These are phyloP conservation scores for Itoplectis maculator DNA, from an alignment of 2,888 invertebrate genomes.

Conservation along the genomic window DNA sequence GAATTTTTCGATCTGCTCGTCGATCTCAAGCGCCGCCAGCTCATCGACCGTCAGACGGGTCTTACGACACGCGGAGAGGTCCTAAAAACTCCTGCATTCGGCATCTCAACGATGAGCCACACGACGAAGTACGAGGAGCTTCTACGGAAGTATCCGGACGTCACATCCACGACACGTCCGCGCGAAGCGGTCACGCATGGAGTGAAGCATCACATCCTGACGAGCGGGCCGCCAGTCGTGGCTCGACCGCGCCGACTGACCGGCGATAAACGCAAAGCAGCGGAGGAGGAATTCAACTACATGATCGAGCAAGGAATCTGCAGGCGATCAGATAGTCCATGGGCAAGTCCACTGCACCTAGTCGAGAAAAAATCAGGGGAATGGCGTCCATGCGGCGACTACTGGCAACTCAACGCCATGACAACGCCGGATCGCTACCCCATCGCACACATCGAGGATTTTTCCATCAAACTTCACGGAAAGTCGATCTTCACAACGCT, in stretches of 20 bases:
- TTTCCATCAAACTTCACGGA: slow-evolving; percentile 67
- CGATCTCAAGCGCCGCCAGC: slow-evolving; percentile 44
- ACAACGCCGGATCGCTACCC: slow-evolving; percentile 77
- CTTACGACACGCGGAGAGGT: slow-evolving; percentile 21
- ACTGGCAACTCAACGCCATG: slow-evolving; percentile 71
- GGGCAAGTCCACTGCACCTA: slow-evolving; percentile 81
- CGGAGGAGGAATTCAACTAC: slow-evolving; percentile 76
- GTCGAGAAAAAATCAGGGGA: slow-evolving; percentile 74
- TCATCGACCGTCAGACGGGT: slow-evolving; percentile 31
- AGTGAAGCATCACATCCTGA: slow-evolving; percentile 75
- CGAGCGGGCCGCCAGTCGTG: slow-evolving; percentile 78
- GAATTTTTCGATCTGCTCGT: slow-evolving; percentile 51
- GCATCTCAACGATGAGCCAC: slow-evolving; percentile 5
- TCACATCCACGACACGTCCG: slow-evolving; percentile 37
- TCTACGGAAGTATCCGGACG: slow-evolving; percentile 25
- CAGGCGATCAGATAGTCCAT: slow-evolving; percentile 81
- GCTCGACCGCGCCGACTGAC: slow-evolving; percentile 77
- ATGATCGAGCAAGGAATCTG: slow-evolving; percentile 82
- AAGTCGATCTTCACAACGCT: slow-evolving; percentile 70
- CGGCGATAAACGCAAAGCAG: slow-evolving; percentile 76
- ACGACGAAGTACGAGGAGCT: neutral
- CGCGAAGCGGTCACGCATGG: neutral
- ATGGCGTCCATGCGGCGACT: slow-evolving; percentile 76
- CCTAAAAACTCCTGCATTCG: neutral
- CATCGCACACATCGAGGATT: slow-evolving; percentile 75